Evolutionary conservation across 2,797 vertebrate species (phyloP).

Genomic region (Dendrocincla fuliginosa): DNA sequence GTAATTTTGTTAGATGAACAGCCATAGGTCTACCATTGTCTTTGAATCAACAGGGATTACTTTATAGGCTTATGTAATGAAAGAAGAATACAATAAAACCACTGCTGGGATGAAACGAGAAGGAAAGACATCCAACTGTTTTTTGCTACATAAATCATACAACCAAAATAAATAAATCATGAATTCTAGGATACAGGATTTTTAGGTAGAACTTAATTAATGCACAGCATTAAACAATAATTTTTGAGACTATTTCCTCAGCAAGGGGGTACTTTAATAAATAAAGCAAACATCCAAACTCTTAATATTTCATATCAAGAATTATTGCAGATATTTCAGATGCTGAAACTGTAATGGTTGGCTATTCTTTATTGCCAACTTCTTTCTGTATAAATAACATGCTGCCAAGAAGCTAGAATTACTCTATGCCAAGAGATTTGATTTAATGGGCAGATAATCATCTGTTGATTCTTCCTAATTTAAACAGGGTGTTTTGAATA

Average conservation of each 20-base stretch:
- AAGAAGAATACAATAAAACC: neutral
- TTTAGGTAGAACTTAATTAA: constrained; percentile 28
- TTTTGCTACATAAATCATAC: constrained; percentile 29
- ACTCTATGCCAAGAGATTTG: constrained; percentile 1
- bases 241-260: constrained; percentile 17
- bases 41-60: constrained; percentile 9
- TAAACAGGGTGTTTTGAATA: constrained; percentile 29
- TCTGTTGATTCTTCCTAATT: constrained; percentile 42
- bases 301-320: constrained; percentile 13
- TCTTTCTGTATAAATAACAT: constrained; percentile 45
- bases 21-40: neutral
- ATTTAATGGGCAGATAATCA: constrained; percentile 56
- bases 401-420: constrained; percentile 27
- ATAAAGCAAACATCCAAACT: constrained; percentile 1
- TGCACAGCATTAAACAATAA: neutral
- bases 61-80: neutral
- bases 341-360: neutral
- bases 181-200: neutral
- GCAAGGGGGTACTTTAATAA: constrained; percentile 10
- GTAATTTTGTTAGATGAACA: neutral
- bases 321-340: constrained; percentile 43
- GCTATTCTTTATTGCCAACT: constrained; percentile 33
- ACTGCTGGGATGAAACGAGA: neutral
- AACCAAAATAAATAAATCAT: constrained; percentile 23
- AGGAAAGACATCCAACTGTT: neutral